Evolutionary conservation across 2,797 vertebrate species (phyloP).

Genomic region (Leptoclinus maculatus): DNA sequence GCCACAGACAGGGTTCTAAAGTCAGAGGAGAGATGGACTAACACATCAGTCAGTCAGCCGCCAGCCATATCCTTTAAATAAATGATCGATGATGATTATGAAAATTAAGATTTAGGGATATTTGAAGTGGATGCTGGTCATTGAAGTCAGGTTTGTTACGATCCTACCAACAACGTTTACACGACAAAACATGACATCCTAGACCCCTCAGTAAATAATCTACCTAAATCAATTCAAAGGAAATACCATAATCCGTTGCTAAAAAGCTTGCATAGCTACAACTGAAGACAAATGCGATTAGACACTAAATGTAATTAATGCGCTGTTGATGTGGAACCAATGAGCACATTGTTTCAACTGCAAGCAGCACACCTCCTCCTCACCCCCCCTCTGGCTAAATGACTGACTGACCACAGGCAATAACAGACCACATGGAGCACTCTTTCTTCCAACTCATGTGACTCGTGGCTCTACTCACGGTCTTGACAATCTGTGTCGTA

Average conservation of each 20-base stretch:
- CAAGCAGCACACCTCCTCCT: slow-evolving; percentile 1
- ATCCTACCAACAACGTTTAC: not conserved
- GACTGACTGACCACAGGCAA: slow-evolving; percentile 61
- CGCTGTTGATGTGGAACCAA: slow-evolving; percentile 30
- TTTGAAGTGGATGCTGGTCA: not conserved
- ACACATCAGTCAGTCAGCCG: too few species aligned
- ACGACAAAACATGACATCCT: not conserved
- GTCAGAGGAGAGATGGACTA: not conserved
- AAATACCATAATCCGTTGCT: not conserved
- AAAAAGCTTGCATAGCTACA: not conserved
- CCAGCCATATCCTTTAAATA: not conserved
- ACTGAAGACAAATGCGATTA: not conserved
- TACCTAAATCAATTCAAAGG: not conserved
- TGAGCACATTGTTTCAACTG: slow-evolving; percentile 20
- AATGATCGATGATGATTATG: not conserved
- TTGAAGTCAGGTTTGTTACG: not conserved
- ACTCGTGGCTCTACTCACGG: slow-evolving; percentile 82
- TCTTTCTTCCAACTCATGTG: slow-evolving; percentile 67
- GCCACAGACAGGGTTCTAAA: not conserved
- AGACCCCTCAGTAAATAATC: not conserved
- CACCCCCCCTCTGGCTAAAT: slow-evolving; percentile 30
- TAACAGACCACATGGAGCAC: slow-evolving; percentile 62
- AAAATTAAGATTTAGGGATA: not conserved
- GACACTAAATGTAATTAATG: not conserved
- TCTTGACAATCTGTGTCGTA: slow-evolving; percentile 77